These are phyloP conservation scores for Erpobdella octoculata DNA, from an alignment of 2,888 invertebrate species.

Conservation along the genomic window DNA sequence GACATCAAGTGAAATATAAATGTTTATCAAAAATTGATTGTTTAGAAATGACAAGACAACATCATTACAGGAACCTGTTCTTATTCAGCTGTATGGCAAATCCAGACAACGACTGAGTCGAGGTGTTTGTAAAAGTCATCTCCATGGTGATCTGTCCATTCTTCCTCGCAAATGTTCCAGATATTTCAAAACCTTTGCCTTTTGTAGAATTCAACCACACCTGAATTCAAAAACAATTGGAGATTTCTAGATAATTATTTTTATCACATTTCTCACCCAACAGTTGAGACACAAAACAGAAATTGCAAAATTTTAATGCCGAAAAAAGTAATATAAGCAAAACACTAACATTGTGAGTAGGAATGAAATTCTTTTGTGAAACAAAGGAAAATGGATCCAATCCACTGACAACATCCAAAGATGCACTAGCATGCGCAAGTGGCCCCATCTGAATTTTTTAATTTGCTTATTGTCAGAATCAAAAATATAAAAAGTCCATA, in stretches of 20 bases:
- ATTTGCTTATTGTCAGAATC: no score
- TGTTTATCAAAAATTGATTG: no score
- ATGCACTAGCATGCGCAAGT: no score
- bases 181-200: conserved; percentile 81
- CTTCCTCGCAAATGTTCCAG: conserved; percentile 79
- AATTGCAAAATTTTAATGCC: background rate
- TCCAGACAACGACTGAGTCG: conserved; percentile 90
- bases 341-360: no score
- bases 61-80: conserved; percentile 59
- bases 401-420: no score
- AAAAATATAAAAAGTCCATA: no score
- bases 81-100: conserved; percentile 98
- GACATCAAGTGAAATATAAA: no score
- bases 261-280: no score
- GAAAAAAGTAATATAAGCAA: background rate
- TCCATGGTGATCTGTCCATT: conserved; percentile 81
- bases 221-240: conserved; percentile 21
- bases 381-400: no score
- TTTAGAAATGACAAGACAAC: background rate
- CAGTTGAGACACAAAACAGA: background rate
- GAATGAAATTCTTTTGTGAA: no score
- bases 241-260: background rate
- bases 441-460: no score
- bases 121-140: conserved; percentile 89
- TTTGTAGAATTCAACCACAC: conserved; percentile 90